Evolutionary conservation across 1,140 invertebrate genomes (phyloP), one percentile per base, ranked within the genome.

Genomic region (Drosophila trapezifrons): DNA sequence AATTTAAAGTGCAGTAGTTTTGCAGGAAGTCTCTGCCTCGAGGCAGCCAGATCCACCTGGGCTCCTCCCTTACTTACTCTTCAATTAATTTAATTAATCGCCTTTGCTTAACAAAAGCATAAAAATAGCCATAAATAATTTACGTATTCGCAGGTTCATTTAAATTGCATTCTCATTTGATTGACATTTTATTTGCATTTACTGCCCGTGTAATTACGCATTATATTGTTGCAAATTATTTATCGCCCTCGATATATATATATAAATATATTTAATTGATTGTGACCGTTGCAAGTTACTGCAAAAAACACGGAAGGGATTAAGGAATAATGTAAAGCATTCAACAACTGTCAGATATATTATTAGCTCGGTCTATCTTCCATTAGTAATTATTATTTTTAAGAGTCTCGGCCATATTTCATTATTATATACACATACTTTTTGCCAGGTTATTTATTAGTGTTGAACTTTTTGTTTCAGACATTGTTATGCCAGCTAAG

Each of bases 1-100:
- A 91, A 91, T 91, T 91, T 86, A 91, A 91, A 91, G 84, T 82
- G 84, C 89, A 76, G 65, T 62, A 45, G 29, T 51, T 22, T 45
- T n/a, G 20, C 27, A 10, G 47, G 20, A 42, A 38, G 52, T 58
- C 51, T 40, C 27, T 37, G 18, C 51, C 51, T 10, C 51, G 29
- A 37, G 51, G 51, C 29, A 17, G 20, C 2, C 1, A 18, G 8
- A 29, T 32, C 56, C 27, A 32, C 4, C 0, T n/a, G 13, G 2
- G 4, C 17, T 22, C 9, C 45, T 22, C 15, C 17, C 40, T 20
- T 49, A 20, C 27, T 35, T 37, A 35, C 52, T 17, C 15, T n/a
- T 40, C 43, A 12, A 18, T n/a, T 32, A 10, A 47, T 27, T 51
- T 43, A 69, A 66, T 67, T 66, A 66, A 67, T 67, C 62, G 46